These are phyloP conservation scores for Euspilapteryx auroguttella DNA, from an alignment of 2,888 invertebrate genomes.

Conservation along the genomic window DNA sequence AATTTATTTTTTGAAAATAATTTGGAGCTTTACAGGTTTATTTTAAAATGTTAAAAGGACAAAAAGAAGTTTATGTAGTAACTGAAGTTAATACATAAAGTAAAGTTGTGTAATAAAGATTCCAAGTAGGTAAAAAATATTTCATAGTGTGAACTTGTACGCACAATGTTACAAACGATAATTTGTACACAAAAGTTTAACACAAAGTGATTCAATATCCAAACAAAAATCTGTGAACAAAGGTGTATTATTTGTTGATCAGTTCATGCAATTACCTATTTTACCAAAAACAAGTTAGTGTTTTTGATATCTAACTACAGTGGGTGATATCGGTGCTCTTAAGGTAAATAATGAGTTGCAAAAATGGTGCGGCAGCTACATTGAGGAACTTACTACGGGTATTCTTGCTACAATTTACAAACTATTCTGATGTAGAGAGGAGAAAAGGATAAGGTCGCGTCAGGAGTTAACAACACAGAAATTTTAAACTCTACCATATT, in stretches of 20 bases:
- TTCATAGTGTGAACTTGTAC: no score
- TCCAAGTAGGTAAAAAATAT: no score
- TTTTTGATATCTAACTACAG: constrained; percentile 7
- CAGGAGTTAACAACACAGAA: constrained; percentile 56
- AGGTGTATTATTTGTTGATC: neutral
- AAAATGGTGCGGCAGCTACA: constrained; percentile 38
- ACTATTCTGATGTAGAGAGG: constrained; percentile 22
- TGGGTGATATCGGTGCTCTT: constrained; percentile 21
- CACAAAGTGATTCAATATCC: neutral
- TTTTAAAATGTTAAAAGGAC: no score
- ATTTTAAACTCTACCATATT: constrained; percentile 41
- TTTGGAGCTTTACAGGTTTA: no score
- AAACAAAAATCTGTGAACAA: neutral
- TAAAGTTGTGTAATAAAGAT: no score
- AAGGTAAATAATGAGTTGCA: constrained; percentile 28
- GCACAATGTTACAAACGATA: no score
- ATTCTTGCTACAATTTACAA: constrained; percentile 4
- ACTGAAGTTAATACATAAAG: no score
- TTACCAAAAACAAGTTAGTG: neutral
- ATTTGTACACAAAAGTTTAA: no score
- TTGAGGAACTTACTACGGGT: constrained; percentile 55
- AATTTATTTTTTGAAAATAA: no score
- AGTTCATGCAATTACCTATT: neutral
- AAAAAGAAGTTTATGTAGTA: no score
- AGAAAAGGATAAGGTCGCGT: constrained; percentile 52